Base-by-base conservation (phyloP, 2,888 invertebrate species). In the Fissipunctia ypsillon region DNA sequence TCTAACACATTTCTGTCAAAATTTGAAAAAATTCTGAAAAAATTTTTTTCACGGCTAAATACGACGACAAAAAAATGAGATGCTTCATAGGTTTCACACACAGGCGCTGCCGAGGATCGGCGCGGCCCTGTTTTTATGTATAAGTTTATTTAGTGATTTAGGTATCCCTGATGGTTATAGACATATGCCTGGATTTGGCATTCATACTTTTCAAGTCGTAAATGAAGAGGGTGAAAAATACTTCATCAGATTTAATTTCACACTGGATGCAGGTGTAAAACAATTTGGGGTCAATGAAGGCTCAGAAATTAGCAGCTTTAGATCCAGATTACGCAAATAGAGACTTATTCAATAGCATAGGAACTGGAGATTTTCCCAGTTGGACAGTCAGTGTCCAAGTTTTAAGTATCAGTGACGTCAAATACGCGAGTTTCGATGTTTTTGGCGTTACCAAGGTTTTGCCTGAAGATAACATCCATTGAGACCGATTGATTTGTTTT, bases 361-460 rank as follows among this genome's bases (percentile, higher is more conserved):
- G 97, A 0, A 96, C 95, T 22, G 97, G 97, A 31, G 91, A 97
- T 14, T 97, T 93, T 88, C 98, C 98, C 1, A 96, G 97, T 12
- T 99, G 98, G 98, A 97, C 97, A 4, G 93, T 98, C 66, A 97
- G 96, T 85, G 97, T 99, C 69, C 98, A 98, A 95, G 97, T 98
- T 12, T 98, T 99, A 98, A 98, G 98, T 2, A 96, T 96, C 57
- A 97, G 97, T 73, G 97, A 99, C 92, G 98, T 98, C 0, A 97
- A 98, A 84, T 97, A 96, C 10, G 97, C 96, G 88, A 96, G 96
- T 76, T 98, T 97, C 94, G 99, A 99, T 96, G 98, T 99, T 1
- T 99, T 99, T 92, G 99, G 99, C 93, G 93, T 98, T 61, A 99
- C 99, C 6, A 99, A 98, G 96, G 96, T 98, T 3, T 98, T 99